These are phyloP conservation scores for Hirtodrosophila alboralis DNA, from an alignment of 2,888 invertebrate species.

Conservation along the genomic window DNA sequence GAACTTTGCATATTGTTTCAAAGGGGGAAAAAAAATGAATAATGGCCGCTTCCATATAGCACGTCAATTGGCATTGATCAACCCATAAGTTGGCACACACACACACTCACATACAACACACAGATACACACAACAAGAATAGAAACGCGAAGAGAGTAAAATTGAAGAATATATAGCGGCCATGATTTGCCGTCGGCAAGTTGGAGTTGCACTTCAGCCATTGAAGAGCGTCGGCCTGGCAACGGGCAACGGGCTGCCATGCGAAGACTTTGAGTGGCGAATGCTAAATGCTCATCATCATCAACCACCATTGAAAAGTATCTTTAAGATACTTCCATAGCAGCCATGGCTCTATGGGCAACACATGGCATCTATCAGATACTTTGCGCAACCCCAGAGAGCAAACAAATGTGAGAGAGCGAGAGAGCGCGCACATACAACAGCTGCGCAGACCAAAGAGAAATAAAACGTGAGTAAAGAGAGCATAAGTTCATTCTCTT, in stretches of 20 bases:
- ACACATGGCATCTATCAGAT: constrained; percentile 41
- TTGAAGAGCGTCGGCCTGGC: constrained; percentile 58
- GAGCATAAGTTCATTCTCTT: constrained; percentile 34
- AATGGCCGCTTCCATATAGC: constrained; percentile 84
- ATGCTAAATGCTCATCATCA: constrained; percentile 58
- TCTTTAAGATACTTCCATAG: constrained; percentile 35
- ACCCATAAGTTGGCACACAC: constrained; percentile 72
- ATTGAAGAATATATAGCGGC: constrained; percentile 49
- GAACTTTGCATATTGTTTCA: constrained; percentile 22
- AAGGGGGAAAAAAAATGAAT: constrained; percentile 80
- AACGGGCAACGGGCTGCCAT: constrained; percentile 52
- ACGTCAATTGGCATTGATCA: constrained; percentile 82
- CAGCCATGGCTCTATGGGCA: constrained; percentile 27
- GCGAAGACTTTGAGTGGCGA: constrained; percentile 65
- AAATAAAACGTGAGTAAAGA: constrained; percentile 25
- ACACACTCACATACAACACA: constrained; percentile 39
- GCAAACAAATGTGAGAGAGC: constrained; percentile 1
- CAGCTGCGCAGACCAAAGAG: constrained; percentile 51
- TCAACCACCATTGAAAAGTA: constrained; percentile 48
- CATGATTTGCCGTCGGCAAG: constrained; percentile 73
- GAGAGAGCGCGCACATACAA: constrained; percentile 21
- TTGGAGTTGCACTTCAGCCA: constrained; percentile 58
- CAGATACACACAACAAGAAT: constrained; percentile 43
- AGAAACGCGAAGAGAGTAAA: constrained; percentile 39
- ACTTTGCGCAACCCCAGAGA: constrained; percentile 36